Base-by-base conservation (phyloP, 2,113 vertebrate species). In the Gopherus evgoodei region DNA sequence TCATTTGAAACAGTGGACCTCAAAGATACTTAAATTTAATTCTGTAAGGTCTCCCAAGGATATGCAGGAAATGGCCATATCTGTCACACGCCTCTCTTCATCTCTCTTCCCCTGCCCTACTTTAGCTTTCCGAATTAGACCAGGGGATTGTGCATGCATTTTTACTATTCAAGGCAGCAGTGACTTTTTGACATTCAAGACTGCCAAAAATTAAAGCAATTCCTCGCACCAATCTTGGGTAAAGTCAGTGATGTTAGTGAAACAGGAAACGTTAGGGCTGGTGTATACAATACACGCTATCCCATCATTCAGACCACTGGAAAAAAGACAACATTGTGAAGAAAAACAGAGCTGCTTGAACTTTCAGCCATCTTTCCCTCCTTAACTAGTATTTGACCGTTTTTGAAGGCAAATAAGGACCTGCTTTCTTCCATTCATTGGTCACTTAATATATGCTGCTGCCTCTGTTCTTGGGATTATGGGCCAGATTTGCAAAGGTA, bases 361-460 rank as follows among this genome's bases (percentile, higher is more conserved):
- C 24, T 3, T 1, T 57, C 2, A 3, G 38, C 75, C 25, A 12
- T 0, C 84, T 79, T n/a, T 22, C 1, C 57, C 19, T 59, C 82
- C 31, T 38, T 2, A 24, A 62, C 12, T 27, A 0, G 85, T 35
- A 11, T 10, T 5, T 2, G 38, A 3, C 6, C 24, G 8, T 2
- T 19, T 62, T 81, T 78, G 31, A 24, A 22, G 50, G 6, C 2
- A 0, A 38, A 2, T 0, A 29, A 47, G 82, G 82, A 44, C 82
- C 17, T 3, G 16, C 42, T n/a, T 81, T 0, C 13, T 3, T 82
- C 42, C 5, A 0, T 11, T 25, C 24, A 1, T 9, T 29, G 72
- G 5, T 6, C 3, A 35, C n/a, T 27, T 25, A 1, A 3, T 1
- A 0, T 0, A 14, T 16, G 47, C 72, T 4, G 21, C 44, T 59